Evolutionary conservation across 2,113 vertebrate species (phyloP).

Genomic region (Larimichthys polyactis): DNA sequence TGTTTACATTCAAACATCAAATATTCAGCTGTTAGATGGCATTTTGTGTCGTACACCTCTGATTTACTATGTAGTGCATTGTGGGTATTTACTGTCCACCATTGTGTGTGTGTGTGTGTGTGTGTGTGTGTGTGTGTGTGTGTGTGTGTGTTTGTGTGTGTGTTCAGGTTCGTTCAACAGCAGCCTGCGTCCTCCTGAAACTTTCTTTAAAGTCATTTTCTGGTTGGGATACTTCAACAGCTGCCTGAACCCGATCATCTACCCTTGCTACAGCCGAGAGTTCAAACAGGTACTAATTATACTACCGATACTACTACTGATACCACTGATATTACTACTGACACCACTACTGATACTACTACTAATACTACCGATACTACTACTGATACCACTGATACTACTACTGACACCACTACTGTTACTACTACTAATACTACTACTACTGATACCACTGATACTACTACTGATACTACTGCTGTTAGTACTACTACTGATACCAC

Average conservation of each 20-base stretch:
- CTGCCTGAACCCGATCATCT: constrained; percentile 78
- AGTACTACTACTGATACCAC: not conserved
- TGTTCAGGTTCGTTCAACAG: constrained; percentile 67
- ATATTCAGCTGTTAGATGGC: too few relatives aligned
- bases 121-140: too few relatives aligned
- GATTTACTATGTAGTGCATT: too few relatives aligned
- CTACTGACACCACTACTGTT: not conserved
- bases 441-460: not conserved
- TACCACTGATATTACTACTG: not conserved
- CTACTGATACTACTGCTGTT: too few relatives aligned
- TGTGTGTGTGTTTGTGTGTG: not conserved
- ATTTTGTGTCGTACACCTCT: too few relatives aligned
- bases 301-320: not conserved
- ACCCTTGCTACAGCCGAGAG: constrained; percentile 77
- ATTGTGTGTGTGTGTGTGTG: not conserved
- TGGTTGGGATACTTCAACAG: constrained; percentile 81
- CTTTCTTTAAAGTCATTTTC: constrained; percentile 73
- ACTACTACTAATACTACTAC: not conserved
- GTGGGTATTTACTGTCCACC: too few relatives aligned
- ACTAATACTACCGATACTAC: not conserved
- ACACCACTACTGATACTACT: not conserved
- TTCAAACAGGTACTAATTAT: constrained; percentile 70
- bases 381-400: not conserved
- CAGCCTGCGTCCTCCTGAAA: constrained; percentile 67
- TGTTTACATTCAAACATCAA: too few relatives aligned